A percentile compares a stretch with the other conserved stretches of the same genome.
Evolutionary conservation across 2,797 vertebrate genomes (phyloP).

Genomic region (Setipinna tenuifilis): DNA sequence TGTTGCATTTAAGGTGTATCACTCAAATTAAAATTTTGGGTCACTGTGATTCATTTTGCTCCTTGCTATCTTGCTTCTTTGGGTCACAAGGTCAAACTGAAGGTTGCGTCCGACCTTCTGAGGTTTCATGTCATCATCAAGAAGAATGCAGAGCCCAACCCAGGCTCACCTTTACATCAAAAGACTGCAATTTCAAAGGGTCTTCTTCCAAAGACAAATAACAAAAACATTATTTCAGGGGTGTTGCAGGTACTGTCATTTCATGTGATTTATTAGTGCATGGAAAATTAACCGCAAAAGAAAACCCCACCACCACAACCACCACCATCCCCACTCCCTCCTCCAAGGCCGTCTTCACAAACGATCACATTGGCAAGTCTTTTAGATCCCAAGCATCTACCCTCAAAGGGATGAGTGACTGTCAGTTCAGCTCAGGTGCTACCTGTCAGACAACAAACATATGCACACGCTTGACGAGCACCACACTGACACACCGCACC

Average conservation of each 20-base stretch:
- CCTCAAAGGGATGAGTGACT: constrained; percentile 61
- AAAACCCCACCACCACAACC: neutral
- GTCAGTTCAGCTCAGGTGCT: constrained; percentile 60
- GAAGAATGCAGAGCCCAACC: neutral
- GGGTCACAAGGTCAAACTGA: neutral
- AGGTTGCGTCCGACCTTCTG: neutral
- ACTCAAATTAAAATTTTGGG: no score
- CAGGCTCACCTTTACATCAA: constrained; percentile 7
- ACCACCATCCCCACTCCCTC: no score
- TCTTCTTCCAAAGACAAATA: constrained; percentile 4
- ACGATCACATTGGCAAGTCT: constrained; percentile 55
- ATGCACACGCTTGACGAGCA: constrained; percentile 47
- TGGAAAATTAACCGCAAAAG: neutral
- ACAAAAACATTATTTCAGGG: constrained; percentile 2
- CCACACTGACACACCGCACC: constrained; percentile 45
- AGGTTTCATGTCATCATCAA: neutral
- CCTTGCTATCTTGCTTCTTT: no score
- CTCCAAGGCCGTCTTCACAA: constrained; percentile 11
- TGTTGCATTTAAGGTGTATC: no score
- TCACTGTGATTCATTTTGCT: no score
- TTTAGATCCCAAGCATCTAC: constrained; percentile 54
- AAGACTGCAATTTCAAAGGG: neutral
- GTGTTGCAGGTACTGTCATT: constrained; percentile 12
- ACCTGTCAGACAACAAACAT: constrained; percentile 58
- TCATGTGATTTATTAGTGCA: neutral